Base-by-base conservation (phyloP, 2,888 invertebrate species). In the Lissocephala sabroskyi region DNA sequence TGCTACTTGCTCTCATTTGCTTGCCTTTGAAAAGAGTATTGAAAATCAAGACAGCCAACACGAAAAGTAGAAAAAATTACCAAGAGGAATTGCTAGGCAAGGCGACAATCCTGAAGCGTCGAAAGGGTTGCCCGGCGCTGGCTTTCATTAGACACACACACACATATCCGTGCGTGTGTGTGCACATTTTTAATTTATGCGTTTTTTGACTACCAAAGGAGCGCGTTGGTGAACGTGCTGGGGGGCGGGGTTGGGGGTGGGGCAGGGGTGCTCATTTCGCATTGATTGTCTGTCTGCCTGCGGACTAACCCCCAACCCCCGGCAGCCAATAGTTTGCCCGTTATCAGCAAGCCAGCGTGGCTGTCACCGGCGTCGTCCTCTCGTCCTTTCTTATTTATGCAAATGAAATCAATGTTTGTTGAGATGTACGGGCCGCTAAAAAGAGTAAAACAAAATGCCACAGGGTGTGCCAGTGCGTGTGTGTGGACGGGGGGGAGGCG, bases 371-470 rank as follows among this genome's bases (percentile, higher is more conserved):
- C n/a, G n/a, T 13, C 40, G 17, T 36, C 19, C 17, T 19, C 17
- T 11, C 28, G 9, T 29, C 41, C n/a, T 55, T 63, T 28, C 48
- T 57, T 60, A 56, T 74, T 70, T 75, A 70, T 73, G 75, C 65
- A 62, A 77, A 66, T 75, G 56, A 66, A 76, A 75, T 74, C 73
- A 75, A 77, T 77, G 78, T 67, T 56, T 62, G 52, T 53, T 59
- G 57, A 32, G 35, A 41, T 54, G 52, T 54, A 39, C 10, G 14
- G 39, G 32, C 14, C 37, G n/a, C n/a, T n/a, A n/a, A n/a, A n/a
- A n/a, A n/a, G n/a, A n/a, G n/a, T n/a, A n/a, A n/a, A n/a, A n/a
- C n/a, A n/a, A n/a, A n/a, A n/a, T n/a, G n/a, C n/a, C n/a, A n/a
- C n/a, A n/a, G n/a, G n/a, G n/a, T 28, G 41, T 44, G 45, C 36